phyloP scores from a whole-genome alignment of 2,888 invertebrate species.

The Cerastoderma edule region DNA sequence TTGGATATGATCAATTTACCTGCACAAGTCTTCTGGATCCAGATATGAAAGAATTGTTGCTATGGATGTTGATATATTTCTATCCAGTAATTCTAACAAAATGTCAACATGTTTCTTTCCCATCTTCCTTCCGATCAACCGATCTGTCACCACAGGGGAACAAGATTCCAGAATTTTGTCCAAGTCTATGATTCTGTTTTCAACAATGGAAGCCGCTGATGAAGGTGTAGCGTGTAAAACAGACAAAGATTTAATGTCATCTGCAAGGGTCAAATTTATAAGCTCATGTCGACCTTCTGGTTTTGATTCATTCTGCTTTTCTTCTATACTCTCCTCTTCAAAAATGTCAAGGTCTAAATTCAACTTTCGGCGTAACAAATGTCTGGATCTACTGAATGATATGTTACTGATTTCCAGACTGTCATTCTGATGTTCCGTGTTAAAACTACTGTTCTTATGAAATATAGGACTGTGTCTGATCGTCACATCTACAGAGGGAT shows the following conservation, averaged over 20 bases:
- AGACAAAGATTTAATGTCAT: background rate
- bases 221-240: background rate
- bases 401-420: constrained; percentile 7
- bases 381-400: constrained; percentile 12
- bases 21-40: constrained; percentile 65
- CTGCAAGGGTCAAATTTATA: background rate
- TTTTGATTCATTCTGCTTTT: background rate
- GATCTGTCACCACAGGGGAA: constrained; percentile 47
- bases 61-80: constrained; percentile 54
- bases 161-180: constrained; percentile 2
- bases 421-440: no score
- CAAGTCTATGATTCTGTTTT: background rate
- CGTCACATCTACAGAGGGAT: background rate
- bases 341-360: constrained; percentile 14
- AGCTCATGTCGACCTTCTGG: background rate
- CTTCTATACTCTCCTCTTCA: background rate
- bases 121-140: constrained; percentile 75
- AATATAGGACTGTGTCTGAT: constrained; percentile 21
- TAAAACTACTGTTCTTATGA: constrained; percentile 3
- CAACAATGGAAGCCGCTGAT: background rate
- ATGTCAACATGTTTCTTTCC: constrained; percentile 73
- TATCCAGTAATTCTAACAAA: constrained; percentile 57
- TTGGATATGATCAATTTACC: no score
- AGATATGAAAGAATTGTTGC: constrained; percentile 60
- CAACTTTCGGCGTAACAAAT: constrained; percentile 6